Conservation (phyloP, 2,113 vertebrate genomes). For the Oenanthe oenanthe region DNA sequence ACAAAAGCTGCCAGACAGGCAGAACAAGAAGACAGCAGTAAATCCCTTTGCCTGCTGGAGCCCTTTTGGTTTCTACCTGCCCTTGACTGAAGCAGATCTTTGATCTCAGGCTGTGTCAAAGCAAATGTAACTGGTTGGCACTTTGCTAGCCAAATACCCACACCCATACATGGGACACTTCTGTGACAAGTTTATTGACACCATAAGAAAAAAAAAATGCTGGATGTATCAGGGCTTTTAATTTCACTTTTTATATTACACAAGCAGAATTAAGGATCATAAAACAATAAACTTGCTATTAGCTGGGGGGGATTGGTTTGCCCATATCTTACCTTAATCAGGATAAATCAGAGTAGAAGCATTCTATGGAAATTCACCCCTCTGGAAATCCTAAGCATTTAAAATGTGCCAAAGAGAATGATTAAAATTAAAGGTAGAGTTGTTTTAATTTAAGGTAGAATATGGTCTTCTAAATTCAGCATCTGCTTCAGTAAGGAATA, state of each 20-base stretch:
- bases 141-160: background rate
- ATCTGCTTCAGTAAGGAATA: background rate
- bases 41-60: background rate
- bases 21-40: background rate
- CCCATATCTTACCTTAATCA: background rate
- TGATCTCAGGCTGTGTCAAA: background rate
- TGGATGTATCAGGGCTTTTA: background rate
- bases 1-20: background rate
- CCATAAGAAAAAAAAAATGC: background rate
- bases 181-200: background rate
- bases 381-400: background rate
- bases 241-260: background rate
- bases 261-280: background rate
- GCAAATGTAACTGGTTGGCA: background rate
- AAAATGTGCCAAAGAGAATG: background rate
- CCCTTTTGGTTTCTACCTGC: background rate
- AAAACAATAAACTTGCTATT: background rate
- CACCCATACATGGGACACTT: background rate
- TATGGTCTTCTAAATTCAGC: background rate
- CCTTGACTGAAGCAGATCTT: background rate
- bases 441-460: background rate
- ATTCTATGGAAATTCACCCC: background rate
- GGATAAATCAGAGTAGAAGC: background rate
- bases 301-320: background rate
- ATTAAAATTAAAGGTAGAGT: background rate